These are phyloP conservation scores for Knipowitschia caucasica DNA, from an alignment of 2,797 vertebrate genomes.

Conservation along the genomic window DNA sequence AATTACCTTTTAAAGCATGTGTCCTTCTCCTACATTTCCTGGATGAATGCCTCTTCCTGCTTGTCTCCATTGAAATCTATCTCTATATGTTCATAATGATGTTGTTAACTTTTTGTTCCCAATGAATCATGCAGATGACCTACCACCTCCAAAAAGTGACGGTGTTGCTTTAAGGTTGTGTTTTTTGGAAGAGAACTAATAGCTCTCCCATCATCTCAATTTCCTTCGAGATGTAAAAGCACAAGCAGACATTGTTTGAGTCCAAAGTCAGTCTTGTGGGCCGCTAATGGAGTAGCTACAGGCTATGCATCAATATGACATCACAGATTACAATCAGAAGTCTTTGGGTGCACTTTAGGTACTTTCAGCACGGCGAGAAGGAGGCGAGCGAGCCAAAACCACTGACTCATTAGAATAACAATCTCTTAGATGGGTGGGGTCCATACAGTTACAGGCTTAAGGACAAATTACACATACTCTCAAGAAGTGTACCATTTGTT, in stretches of 20 bases:
- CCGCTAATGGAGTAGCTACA: slow-evolving; percentile 61
- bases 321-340: slow-evolving; percentile 66
- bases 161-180: slow-evolving; percentile 35
- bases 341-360: slow-evolving; percentile 67
- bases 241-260: slow-evolving; percentile 50
- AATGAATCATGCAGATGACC: too few species aligned
- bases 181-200: slow-evolving; percentile 53
- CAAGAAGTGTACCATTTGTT: slow-evolving; percentile 14
- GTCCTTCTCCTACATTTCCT: too few species aligned
- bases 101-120: too few species aligned
- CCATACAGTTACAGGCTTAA: slow-evolving; percentile 24
- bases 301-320: slow-evolving; percentile 69
- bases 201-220: slow-evolving; percentile 44
- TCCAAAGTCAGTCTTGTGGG: slow-evolving; percentile 52
- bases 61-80: too few species aligned
- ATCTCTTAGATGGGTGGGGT: slow-evolving; percentile 54
- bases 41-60: too few species aligned
- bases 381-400: slow-evolving; percentile 53
- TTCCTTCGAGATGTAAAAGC: slow-evolving; percentile 53
- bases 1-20: too few species aligned
- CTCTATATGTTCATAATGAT: too few species aligned
- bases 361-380: slow-evolving; percentile 55
- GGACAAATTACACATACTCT: slow-evolving; percentile 24
- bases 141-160: too few species aligned
- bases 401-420: slow-evolving; percentile 71